Evolutionary conservation across 2,888 invertebrate genomes (phyloP), one percentile per base, ranked within the genome.

Genomic region (Phrixothrix hirtus): DNA sequence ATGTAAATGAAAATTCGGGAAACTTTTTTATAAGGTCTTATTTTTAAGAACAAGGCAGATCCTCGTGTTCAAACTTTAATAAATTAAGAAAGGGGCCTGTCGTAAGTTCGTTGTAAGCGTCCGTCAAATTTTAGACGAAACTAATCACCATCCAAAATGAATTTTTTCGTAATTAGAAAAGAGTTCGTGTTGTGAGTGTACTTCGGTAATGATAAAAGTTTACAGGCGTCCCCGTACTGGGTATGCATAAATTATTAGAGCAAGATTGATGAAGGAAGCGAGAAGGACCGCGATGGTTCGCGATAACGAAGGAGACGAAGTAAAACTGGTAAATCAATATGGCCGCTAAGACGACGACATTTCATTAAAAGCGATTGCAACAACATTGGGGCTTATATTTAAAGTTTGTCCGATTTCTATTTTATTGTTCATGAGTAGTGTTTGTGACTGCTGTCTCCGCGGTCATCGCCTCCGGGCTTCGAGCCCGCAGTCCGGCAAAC

Each of bases 401-500:
- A 12, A 27, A 25, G 21, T 41, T 32, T 37, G 12, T 37, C 12
- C 14, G 12, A 12, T 51, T 51, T 41, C 12, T 27, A 13, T 25
- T 16, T 29, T 41, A 25, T 39, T 46, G 35, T 52, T 35, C 35
- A n/a, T n/a, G n/a, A 38, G 16, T 12, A 26, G 44, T 38, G 29
- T 43, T 46, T 53, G 43, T 43, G 44, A 54, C 51, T 45, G 16
- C 43, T 61, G 55, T 63, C 66, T 60, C 66, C 53, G 49, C 63
- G 65, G 67, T 60, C 55, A 46, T 34, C 43, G 39, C 59, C 61
- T 58, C 51, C 34, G 58, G 65, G 63, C 62, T 60, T 51, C 49
- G 55, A 52, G 60, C 60, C 69, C 69, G 59, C 69, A 66, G 65
- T 64, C 68, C 67, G 61, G 66, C 69, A 71, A 71, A 71, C 70